phyloP scores from a whole-genome alignment of 2,113 vertebrate species.

The Lathamus discolor region DNA sequence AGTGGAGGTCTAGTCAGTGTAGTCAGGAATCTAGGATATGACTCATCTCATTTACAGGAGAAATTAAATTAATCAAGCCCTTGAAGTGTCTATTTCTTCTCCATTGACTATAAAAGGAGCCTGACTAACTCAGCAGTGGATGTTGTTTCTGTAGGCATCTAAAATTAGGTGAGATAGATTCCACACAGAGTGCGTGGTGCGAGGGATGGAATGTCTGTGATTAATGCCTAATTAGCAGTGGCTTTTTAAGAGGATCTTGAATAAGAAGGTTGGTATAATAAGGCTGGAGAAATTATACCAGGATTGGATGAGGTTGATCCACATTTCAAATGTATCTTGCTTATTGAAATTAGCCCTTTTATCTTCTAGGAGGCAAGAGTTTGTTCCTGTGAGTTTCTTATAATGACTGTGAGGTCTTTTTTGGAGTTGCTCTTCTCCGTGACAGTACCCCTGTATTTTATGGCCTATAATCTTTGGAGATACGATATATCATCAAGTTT shows the following conservation, averaged over 20 bases:
- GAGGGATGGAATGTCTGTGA: neutral
- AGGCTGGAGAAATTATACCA: neutral
- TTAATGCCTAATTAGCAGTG: slow-evolving; percentile 33
- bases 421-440: accelerated
- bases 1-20: neutral
- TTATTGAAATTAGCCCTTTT: neutral
- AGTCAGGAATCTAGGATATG: slow-evolving; percentile 17
- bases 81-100: slow-evolving; percentile 25
- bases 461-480: neutral
- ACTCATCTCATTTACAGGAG: slow-evolving; percentile 13
- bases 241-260: neutral
- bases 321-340: neutral
- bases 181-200: neutral
- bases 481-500: neutral
- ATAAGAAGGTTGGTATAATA: neutral
- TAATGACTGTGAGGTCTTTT: neutral
- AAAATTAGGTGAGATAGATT: slow-evolving; percentile 62
- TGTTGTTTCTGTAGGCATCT: slow-evolving; percentile 61
- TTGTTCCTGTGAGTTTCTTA: neutral
- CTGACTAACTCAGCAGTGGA: neutral
- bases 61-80: slow-evolving; percentile 40
- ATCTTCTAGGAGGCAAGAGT: neutral
- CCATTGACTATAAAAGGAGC: slow-evolving; percentile 64
- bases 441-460: neutral
- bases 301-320: neutral